Evolutionary conservation across 2,113 vertebrate genomes (phyloP), one percentile per base, ranked within the genome.

Genomic region (Platichthys stellatus): DNA sequence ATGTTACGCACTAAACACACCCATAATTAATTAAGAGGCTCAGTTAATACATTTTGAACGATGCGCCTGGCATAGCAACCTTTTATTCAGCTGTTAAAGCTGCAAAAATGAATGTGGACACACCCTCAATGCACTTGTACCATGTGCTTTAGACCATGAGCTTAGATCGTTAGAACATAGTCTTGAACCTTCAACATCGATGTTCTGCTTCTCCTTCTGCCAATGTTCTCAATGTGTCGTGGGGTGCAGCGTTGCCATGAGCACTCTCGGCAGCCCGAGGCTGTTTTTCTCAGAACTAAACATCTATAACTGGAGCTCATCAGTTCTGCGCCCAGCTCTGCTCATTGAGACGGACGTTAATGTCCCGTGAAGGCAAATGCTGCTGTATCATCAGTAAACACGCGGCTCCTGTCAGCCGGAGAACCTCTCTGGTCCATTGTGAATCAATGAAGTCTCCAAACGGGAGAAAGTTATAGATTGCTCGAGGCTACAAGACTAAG

Each of bases 281-380:
- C 66, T 85, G 64, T 76, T 85, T 86, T 81, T 80, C 78, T 83
- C 63, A 43, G 66, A 86, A 51, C 63, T 84, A 76, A 89, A 78
- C 35, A 23, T 83, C 63, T 80, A 70, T 72, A 86, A 85, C 81
- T 72, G 45, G 35, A 82, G 58, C 72, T 80, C 84, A 89, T 86
- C 79, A 84, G 72, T 78, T 76, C 78, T 70, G 72, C 66, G 47
- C 77, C 68, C 31, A 63, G 79, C 69, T 68, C 45, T n/a, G 80
- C 76, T 87, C 82, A 87, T 67, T 78, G 79, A 85, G 81, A 81
- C 77, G 76, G 78, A 88, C 82, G 83, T 77, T 92, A 93, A 93
- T 92, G 92, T 92, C 76, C 88, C 74, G 69, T 90, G 89, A 92
- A 93, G 79, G 83, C 76, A 81, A 91, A 86, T 86, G 85, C 76